Evolutionary conservation across 2,113 vertebrate genomes (phyloP), one percentile per base, ranked within the genome.

Genomic region (Opisthocomus hoazin): DNA sequence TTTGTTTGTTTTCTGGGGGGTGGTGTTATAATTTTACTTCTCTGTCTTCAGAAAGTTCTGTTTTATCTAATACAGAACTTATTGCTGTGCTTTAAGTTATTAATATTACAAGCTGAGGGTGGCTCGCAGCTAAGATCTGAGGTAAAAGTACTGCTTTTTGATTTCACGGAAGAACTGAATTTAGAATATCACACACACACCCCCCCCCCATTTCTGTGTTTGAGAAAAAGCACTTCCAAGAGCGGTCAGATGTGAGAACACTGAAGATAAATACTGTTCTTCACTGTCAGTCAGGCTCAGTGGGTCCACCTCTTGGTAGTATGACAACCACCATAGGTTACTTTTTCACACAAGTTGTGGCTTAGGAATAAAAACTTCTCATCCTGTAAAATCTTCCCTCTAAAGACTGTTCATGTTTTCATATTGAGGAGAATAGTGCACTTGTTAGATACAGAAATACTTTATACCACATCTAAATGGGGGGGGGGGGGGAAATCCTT

Each of bases 261-360:
- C 36, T 37, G 9, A 89, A 81, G 63, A 86, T 66, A 89, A 79
- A 85, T 75, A 43, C 13, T 36, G 11, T 63, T 89, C 24, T 61
- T 82, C 12, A 36, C 46, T 93, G 68, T 91, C 93, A 51, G 51
- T 92, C 83, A 69, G 65, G 84, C 96, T 98, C 96, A 96, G 57
- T 97, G 94, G 97, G 91, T 97, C 97, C 94, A 95, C 96, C 96
- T 98, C 96, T 97, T 96, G 96, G 93, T 96, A 65, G 70, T 90
- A 91, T 58, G 83, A 61, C 95, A 97, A 74, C 61, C 80, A 50
- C 87, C 89, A 21, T 89, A 63, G 83, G 68, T 92, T 60, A 63
- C 51, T 81, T 81, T n/a, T 87, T 79, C 75, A 58, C 39, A 53
- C 41, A 63, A 86, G 83, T 77, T 89, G 20, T 82, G 43, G 4